Conservation (phyloP, 2,888 invertebrate genomes). For the Apotomis turbidana region DNA sequence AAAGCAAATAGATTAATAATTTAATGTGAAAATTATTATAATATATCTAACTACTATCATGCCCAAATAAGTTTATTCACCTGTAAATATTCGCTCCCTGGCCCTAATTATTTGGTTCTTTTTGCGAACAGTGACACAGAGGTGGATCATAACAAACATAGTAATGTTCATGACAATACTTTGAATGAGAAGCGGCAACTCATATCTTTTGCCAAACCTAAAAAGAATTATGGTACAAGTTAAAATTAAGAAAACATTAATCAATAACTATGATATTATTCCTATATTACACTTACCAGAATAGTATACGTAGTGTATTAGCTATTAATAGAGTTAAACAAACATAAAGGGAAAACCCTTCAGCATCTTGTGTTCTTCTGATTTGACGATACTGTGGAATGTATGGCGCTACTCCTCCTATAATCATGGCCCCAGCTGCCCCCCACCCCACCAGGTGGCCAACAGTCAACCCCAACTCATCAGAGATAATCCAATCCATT, state of each 20-base stretch:
- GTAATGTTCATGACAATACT: slow-evolving; percentile 98
- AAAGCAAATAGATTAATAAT: background rate
- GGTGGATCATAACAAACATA: slow-evolving; percentile 97
- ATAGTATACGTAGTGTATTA: slow-evolving; percentile 97
- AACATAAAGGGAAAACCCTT: slow-evolving; percentile 98
- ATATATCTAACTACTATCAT: background rate
- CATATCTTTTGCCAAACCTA: slow-evolving; percentile 99
- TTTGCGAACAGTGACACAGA: slow-evolving; percentile 94
- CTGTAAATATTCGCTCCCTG: slow-evolving; percentile 92
- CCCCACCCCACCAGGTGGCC: slow-evolving; percentile 91
- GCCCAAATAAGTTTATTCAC: slow-evolving; percentile 75
- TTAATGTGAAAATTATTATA: background rate
- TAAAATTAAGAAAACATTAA: background rate
- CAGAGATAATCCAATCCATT: slow-evolving; percentile 92
- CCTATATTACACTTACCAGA: slow-evolving; percentile 90
- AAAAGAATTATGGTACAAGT: slow-evolving; percentile 56
- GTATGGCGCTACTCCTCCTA: slow-evolving; percentile 97
- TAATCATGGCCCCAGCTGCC: slow-evolving; percentile 95
- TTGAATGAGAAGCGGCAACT: slow-evolving; percentile 96
- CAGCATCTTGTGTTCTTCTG: slow-evolving; percentile 94
- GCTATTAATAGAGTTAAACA: slow-evolving; percentile 97
- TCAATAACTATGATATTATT: background rate
- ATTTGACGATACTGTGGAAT: slow-evolving; percentile 98
- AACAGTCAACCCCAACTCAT: slow-evolving; percentile 89
- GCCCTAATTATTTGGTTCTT: slow-evolving; percentile 90